Base-by-base conservation (phyloP, 1,140 invertebrate species). In the Leptopilina clavipes region DNA sequence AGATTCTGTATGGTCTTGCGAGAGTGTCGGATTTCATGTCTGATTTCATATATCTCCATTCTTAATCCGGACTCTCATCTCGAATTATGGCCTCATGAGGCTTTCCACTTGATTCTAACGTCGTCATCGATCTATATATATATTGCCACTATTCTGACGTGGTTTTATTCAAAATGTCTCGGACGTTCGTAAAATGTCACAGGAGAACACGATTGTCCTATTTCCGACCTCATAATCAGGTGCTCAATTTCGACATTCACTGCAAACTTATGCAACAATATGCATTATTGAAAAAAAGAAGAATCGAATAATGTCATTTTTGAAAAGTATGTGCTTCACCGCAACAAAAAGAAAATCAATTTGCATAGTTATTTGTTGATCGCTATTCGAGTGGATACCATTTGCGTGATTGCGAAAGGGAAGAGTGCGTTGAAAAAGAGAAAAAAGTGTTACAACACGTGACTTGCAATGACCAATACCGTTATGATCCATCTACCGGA, bases 391-490 rank as follows among this genome's bases (percentile, higher is more conserved):
- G 59, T 65, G 59, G 12, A 65, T 31, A 65, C 22, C 31, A 31
- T 37, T 65, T 65, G 59, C 59, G 59, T 65, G 25, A 65, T 65
- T 65, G 59, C 59, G 22, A 65, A 65, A 65, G 59, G 31, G 59
- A 65, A 17, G 14, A n/a, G 48, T 52, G 22, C 25, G 56, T 59
- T 19, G 5, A 22, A 12, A 22, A 65, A 65, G 25, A 31, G 5
- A 65, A 65, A 59, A 65, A 65, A 65, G 59, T 65, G 59, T 65
- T 65, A 65, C 59, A 31, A 52, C 22, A 65, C 59, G 59, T 65
- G 59, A 65, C 59, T 65, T 65, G 59, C 59, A 65, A 65, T 65
- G 59, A 65, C 22, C 25, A 31, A 65, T 65, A 65, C 25, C 22
- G 12, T 31, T 59, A 31, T 65, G 59, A 65, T 65, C 59, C 59